Evolutionary conservation across 2,113 vertebrate species (phyloP).

Genomic region (Cygnus buccinator): DNA sequence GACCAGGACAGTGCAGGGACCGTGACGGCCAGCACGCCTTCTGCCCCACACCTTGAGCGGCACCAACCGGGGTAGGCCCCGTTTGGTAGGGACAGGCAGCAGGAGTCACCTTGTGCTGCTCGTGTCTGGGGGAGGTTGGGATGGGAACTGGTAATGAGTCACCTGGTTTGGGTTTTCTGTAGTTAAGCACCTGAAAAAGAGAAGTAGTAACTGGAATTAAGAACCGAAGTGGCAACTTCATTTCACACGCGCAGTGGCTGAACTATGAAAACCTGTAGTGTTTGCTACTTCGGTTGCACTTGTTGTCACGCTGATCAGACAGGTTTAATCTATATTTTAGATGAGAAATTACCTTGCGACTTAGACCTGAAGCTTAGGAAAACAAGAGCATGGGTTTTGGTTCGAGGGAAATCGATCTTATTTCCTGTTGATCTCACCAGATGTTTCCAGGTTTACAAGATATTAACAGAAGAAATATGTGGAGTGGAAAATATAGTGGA

Average conservation of each 20-base stretch:
- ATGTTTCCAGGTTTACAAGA: neutral
- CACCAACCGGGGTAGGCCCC: accelerated
- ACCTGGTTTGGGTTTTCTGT: neutral
- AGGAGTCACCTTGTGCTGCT: neutral
- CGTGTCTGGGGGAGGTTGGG: neutral
- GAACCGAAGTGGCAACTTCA: neutral
- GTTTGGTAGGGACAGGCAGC: accelerated
- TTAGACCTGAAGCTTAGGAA: neutral
- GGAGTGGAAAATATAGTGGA: neutral
- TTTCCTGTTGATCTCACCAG: neutral
- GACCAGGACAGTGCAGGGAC: neutral
- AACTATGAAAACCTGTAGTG: neutral
- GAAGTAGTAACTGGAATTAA: slow-evolving; percentile 30
- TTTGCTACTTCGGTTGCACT: neutral
- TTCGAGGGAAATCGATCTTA: neutral
- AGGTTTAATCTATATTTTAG: neutral
- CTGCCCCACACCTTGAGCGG: neutral
- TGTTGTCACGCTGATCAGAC: neutral
- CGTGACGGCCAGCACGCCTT: neutral
- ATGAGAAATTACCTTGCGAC: neutral
- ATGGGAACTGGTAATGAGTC: neutral
- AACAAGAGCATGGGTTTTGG: neutral
- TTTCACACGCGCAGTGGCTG: slow-evolving; percentile 8
- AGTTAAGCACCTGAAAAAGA: neutral
- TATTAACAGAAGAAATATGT: neutral